A percentile compares a stretch with the other conserved stretches of the same genome.
Evolutionary conservation across 2,797 vertebrate species (phyloP).

Genomic region (Sebastes diaconus): DNA sequence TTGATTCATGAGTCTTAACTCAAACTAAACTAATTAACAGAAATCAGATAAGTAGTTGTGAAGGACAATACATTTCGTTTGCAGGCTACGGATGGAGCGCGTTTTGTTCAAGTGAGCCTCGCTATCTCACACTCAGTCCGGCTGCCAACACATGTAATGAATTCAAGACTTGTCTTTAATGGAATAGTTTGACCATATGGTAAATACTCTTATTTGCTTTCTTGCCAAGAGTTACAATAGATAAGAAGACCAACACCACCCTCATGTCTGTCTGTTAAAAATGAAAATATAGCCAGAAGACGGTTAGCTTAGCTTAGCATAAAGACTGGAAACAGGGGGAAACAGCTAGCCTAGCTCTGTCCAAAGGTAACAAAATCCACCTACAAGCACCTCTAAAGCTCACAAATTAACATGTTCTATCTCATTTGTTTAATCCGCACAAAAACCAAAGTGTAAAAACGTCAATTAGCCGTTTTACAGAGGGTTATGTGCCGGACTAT

Average conservation of each 20-base stretch:
- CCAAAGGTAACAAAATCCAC: neutral
- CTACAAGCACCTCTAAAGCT: neutral
- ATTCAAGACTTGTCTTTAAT: neutral
- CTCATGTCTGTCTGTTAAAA: neutral
- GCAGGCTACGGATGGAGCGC: neutral
- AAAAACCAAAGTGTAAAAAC: neutral
- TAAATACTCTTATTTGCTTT: neutral
- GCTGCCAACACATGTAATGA: neutral
- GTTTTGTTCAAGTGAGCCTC: conserved; percentile 12
- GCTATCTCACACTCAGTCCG: neutral
- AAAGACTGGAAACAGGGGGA: neutral
- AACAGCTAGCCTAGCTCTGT: neutral
- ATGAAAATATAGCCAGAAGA: neutral
- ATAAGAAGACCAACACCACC: neutral
- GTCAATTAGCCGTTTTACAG: neutral
- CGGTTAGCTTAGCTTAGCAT: neutral
- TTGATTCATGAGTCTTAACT: conserved; percentile 40
- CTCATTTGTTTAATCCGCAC: neutral
- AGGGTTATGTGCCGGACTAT: neutral
- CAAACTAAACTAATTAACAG: conserved; percentile 38
- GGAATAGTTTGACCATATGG: neutral
- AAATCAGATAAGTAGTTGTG: conserved; percentile 29
- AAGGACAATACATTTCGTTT: conserved; percentile 28
- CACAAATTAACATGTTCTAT: neutral
- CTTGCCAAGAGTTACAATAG: neutral